A percentile compares a stretch with the other conserved stretches of the same genome.
These are phyloP conservation scores for Diplodus puntazzo DNA, from an alignment of 2,797 vertebrate genomes.

Conservation along the genomic window DNA sequence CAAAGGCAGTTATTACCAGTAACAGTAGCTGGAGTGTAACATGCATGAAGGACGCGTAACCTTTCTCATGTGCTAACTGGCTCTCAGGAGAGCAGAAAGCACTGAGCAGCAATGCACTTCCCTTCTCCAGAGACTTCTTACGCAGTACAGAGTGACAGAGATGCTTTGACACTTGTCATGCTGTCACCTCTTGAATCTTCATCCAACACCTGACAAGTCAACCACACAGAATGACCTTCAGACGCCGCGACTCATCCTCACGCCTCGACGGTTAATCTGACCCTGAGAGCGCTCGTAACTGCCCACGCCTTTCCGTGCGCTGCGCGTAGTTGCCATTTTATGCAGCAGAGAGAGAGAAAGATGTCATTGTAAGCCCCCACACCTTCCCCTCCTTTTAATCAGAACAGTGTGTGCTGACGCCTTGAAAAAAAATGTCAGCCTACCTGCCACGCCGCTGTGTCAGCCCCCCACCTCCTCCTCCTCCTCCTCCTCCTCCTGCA, in stretches of 20 bases:
- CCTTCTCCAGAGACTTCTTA: conserved; percentile 3
- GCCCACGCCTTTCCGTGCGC: not conserved
- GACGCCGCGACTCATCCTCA: conserved; percentile 9
- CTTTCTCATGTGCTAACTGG: conserved; percentile 19
- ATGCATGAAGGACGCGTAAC: conserved; percentile 41
- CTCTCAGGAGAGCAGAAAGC: not conserved
- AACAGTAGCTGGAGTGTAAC: conserved; percentile 13
- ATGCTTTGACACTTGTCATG: conserved; percentile 18
- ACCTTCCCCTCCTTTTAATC: conserved; percentile 41
- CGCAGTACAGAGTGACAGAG: conserved; percentile 14
- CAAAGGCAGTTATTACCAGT: not conserved
- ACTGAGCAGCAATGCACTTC: not conserved
- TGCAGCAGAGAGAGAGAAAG: conserved; percentile 20
- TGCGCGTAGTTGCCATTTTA: conserved; percentile 30
- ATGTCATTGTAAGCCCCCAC: not conserved
- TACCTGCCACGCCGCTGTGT: conserved; percentile 46
- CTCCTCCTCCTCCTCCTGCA: conserved; percentile 25
- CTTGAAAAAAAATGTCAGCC: conserved; percentile 48
- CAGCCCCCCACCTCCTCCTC: conserved; percentile 27
- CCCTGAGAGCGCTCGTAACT: too few species aligned
- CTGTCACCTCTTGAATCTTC: conserved; percentile 33
- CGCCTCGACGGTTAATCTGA: conserved; percentile 14
- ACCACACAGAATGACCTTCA: conserved; percentile 53
- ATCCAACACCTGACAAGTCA: conserved; percentile 29
- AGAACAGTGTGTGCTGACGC: conserved; percentile 64